A percentile compares a stretch with the other conserved stretches of the same genome.
Conservation (phyloP, 2,888 invertebrate species). For the Melieria crassipennis region DNA sequence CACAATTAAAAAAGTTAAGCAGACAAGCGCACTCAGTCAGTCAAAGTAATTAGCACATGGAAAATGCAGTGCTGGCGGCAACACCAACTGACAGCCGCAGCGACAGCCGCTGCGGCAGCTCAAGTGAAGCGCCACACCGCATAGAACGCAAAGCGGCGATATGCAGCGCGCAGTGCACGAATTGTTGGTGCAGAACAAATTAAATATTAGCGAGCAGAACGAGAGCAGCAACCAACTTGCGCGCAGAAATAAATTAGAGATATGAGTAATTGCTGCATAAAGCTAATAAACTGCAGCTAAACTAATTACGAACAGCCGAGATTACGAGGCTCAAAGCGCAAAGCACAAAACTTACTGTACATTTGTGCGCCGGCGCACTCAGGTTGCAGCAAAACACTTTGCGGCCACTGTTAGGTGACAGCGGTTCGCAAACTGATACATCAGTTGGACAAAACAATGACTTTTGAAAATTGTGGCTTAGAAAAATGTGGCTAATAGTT, state of each 20-base stretch:
- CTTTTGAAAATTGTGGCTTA: too few relatives aligned
- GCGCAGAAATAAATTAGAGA: constrained; percentile 23
- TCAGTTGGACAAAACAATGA: too few relatives aligned
- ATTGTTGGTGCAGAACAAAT: background rate
- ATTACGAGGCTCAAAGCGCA: background rate
- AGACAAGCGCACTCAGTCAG: constrained; percentile 22
- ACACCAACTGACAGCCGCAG: background rate
- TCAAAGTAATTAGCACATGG: constrained; percentile 36
- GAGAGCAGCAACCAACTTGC: constrained; percentile 23
- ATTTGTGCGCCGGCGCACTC: too few relatives aligned
- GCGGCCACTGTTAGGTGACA: too few relatives aligned
- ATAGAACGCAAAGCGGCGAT: constrained; percentile 18
- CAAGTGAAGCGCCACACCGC: background rate
- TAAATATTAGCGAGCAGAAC: constrained; percentile 1
- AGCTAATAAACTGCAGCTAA: constrained; percentile 35
- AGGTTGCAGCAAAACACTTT: too few relatives aligned
- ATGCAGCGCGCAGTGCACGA: too few relatives aligned
- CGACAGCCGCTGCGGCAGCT: constrained; percentile 1
- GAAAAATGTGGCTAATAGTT: too few relatives aligned
- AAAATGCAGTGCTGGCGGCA: background rate
- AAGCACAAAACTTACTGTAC: too few relatives aligned
- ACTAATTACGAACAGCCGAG: constrained; percentile 25
- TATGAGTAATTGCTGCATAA: constrained; percentile 36
- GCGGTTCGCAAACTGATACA: too few relatives aligned
- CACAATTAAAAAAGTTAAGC: constrained; percentile 28